phyloP scores from a whole-genome alignment of 2,888 invertebrate genomes.

The Norana najaformis region DNA sequence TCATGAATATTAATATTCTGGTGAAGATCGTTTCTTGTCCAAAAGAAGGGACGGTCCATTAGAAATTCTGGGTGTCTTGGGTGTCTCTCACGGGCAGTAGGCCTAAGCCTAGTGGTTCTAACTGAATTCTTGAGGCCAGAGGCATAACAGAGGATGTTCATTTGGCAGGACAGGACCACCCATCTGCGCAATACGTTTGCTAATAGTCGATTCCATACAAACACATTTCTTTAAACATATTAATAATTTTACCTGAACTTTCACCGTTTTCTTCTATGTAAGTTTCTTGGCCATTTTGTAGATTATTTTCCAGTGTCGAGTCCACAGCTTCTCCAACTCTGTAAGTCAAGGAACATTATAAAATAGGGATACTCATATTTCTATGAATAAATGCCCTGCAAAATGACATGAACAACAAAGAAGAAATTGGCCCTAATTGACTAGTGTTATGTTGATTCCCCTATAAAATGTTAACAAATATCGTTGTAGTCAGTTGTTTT shows the following conservation, averaged over 20 bases:
- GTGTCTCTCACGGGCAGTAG: too few relatives aligned
- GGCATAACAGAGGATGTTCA: too few relatives aligned
- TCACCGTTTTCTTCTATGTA: neutral
- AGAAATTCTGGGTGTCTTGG: too few relatives aligned
- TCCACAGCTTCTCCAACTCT: slow-evolving; percentile 25
- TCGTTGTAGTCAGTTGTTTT: neutral
- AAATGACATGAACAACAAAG: neutral
- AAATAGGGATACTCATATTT: slow-evolving; percentile 62
- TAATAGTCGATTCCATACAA: neutral
- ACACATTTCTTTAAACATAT: neutral
- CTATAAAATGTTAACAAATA: neutral
- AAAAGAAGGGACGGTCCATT: too few relatives aligned
- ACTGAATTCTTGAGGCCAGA: neutral
- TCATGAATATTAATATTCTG: too few relatives aligned
- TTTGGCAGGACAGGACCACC: neutral
- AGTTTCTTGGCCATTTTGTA: neutral
- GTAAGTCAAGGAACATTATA: slow-evolving; percentile 51
- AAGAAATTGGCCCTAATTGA: neutral
- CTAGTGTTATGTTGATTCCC: neutral
- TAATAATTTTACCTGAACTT: neutral
- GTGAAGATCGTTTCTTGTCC: too few relatives aligned
- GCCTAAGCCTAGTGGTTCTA: too few relatives aligned
- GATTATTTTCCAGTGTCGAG: neutral
- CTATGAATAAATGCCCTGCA: neutral
- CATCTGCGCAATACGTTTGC: neutral